phyloP scores from a whole-genome alignment of 2,797 vertebrate species.

The Gallinago solitaria region DNA sequence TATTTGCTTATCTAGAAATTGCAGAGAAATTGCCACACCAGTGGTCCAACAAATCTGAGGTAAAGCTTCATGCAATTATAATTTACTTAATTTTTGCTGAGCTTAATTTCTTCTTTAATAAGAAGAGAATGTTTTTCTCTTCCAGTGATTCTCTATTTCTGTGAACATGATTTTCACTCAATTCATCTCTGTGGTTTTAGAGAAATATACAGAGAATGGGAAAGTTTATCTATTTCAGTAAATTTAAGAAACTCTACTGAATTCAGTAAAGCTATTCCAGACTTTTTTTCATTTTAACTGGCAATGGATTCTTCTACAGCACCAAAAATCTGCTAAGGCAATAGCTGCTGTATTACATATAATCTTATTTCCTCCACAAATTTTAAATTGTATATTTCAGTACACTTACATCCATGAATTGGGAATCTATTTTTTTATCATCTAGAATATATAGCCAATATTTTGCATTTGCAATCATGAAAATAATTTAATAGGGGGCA shows the following conservation, averaged over 20 bases:
- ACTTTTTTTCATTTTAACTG: neutral
- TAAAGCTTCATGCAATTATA: neutral
- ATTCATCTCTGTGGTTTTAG: neutral
- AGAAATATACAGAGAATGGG: neutral
- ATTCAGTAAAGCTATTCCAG: neutral
- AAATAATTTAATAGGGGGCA: neutral
- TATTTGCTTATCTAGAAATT: neutral
- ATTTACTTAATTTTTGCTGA: neutral
- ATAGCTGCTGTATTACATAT: neutral
- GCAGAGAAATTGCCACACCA: neutral
- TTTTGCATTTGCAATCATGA: neutral
- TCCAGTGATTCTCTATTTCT: neutral
- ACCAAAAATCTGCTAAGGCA: neutral
- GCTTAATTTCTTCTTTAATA: neutral
- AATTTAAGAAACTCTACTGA: neutral
- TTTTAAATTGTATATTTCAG: neutral
- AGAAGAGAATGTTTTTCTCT: neutral
- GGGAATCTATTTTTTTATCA: neutral
- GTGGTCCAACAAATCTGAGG: neutral
- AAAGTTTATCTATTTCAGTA: neutral
- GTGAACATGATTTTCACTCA: neutral
- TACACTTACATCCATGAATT: neutral
- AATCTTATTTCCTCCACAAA: neutral
- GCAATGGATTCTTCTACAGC: neutral
- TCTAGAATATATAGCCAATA: neutral